Base-by-base conservation (phyloP, 2,888 invertebrate species). In the Strigamia transsilvanica region DNA sequence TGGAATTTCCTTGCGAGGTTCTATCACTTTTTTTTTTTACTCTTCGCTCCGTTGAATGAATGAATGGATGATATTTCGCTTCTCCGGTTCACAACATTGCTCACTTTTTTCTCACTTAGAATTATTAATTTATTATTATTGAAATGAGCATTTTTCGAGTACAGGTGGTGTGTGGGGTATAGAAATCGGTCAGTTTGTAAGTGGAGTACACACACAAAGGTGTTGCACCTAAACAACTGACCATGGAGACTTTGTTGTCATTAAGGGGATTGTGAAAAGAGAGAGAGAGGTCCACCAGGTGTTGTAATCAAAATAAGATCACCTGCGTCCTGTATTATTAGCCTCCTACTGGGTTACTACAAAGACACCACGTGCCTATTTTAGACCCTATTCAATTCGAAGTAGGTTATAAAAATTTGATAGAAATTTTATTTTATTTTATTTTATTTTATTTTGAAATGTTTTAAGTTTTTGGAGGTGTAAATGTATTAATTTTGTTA, bases 241-340 rank as follows among this genome's bases (percentile, higher is more conserved):
- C 73, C 73, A 73, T 73, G 73, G 73, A 73, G 73, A 73, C 73
- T 32, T 73, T 73, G 73, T 73, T 73, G 23, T 73, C 32, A 73
- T 73, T 73, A 73, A 73, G 73, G 73, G 73, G 73, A 73, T 73
- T 27, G 73, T 73, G 73, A 73, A 73, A 27, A 73, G 73, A 56
- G 56, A 56, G 56, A 38, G 38, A 56, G 18, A 73, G 73, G 73
- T 73, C 32, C 73, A 73, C 73, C 73, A 73, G 73, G 73, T 73
- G 73, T 73, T 73, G 73, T 27, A 27, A 73, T 73, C 73, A 73
- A 73, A 73, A 73, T 73, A 73, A 73, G 73, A 73, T 73, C 73
- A 73, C 73, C 73, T 73, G 73, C 73, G 73, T 73, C 73, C 73
- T 73, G 73, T 73, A 73, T 73, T 73, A 73, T 73, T 73, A 73